Evolutionary conservation across 2,113 vertebrate genomes (phyloP), one percentile per base, ranked within the genome.

Genomic region (Ancistrus triradiatus): DNA sequence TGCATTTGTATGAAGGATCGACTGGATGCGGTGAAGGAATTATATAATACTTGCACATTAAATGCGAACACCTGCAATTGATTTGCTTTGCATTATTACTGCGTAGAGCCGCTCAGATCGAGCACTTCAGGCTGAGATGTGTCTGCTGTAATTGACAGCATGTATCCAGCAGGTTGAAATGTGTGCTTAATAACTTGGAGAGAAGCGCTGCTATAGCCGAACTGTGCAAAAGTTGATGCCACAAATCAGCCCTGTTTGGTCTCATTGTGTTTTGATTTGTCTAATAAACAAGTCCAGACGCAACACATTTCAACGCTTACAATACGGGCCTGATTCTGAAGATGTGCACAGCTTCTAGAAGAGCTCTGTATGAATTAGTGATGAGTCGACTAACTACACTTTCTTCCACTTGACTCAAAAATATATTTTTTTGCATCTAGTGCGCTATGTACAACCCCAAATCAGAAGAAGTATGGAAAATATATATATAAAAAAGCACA

Each of bases 311-410:
- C n/a, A n/a, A n/a, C n/a, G n/a, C 73, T 66, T 44, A n/a, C 47
- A 64, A 57, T 44, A n/a, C 47, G 62, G 58, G 77, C 69, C 35
- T 14, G 57, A 84, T 74, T 66, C 31, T 19, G 70, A 58, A 72
- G 65, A 77, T 28, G 27, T 15, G 15, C 25, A 51, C 19, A 24
- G n/a, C 8, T 28, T 38, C 14, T 24, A 14, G 24, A 52, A 27
- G 8, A 17, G 10, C 31, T 47, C 25, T 6, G 10, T 6, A 15
- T 19, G 18, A 22, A 13, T 18, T 24, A 49, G 27, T 31, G 27
- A 31, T 31, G 27, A 7, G 27, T 7, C n/a, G n/a, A n/a, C n/a
- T n/a, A n/a, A n/a, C n/a, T n/a, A n/a, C n/a, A n/a, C n/a, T n/a
- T n/a, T n/a, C n/a, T n/a, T n/a, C n/a, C n/a, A n/a, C n/a, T n/a